phyloP scores from a whole-genome alignment of 1,140 invertebrate genomes.

The Drosophila watanabei region DNA sequence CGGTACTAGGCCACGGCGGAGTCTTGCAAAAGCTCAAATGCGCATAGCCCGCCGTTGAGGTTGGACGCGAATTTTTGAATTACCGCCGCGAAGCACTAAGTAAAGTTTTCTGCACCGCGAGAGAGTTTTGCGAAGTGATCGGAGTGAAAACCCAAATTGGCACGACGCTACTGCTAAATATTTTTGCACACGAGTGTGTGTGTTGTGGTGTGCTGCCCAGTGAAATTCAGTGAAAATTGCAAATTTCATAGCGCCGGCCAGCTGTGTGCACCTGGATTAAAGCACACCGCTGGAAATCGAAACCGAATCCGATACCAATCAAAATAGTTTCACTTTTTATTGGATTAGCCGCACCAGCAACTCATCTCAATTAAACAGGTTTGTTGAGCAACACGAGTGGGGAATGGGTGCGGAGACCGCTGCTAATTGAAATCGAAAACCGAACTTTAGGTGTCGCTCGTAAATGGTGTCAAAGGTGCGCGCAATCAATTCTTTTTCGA shows the following conservation, averaged over 20 bases:
- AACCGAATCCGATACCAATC: constrained; percentile 31
- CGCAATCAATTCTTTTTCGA: constrained; percentile 2
- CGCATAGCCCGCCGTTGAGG: constrained; percentile 65
- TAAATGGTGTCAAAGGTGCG: constrained; percentile 46
- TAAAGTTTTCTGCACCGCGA: constrained; percentile 27
- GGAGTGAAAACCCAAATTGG: constrained; percentile 78
- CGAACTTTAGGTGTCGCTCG: constrained; percentile 34
- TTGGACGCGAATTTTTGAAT: constrained; percentile 75
- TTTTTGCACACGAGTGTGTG: background rate
- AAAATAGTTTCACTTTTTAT: constrained; percentile 81
- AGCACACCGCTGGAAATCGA: constrained; percentile 53
- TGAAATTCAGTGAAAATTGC: constrained; percentile 76
- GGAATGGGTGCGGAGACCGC: constrained; percentile 13
- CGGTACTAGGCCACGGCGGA: constrained; percentile 34
- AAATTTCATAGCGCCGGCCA: constrained; percentile 51
- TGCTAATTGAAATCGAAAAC: constrained; percentile 62
- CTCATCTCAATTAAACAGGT: constrained; percentile 63
- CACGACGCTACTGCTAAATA: constrained; percentile 16
- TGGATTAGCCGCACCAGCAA: constrained; percentile 72
- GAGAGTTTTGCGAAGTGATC: constrained; percentile 57
- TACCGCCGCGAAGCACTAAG: constrained; percentile 25
- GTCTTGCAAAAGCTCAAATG: constrained; percentile 65
- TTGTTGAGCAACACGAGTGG: constrained; percentile 63
- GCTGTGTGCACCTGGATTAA: constrained; percentile 76
- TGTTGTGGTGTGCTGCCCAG: constrained; percentile 27